Evolutionary conservation across 2,888 invertebrate species (phyloP), one percentile per base, ranked within the genome.

Genomic region (Gandaritis pyraliata): DNA sequence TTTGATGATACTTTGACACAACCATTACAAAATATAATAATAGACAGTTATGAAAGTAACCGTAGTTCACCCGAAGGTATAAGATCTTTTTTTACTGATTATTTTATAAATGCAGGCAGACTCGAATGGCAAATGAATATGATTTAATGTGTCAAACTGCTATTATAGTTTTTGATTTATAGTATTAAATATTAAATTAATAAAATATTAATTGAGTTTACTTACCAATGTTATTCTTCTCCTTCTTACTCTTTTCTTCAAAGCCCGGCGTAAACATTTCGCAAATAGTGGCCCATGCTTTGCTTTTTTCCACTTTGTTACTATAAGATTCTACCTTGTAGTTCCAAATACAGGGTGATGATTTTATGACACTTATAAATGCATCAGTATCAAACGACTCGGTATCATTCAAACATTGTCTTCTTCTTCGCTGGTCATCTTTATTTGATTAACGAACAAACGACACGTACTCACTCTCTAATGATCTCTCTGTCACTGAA

Each of bases 211-310:
- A 49, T 39, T 57, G 48, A 55, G 38, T 47, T 47, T 58, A 58
- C 58, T 58, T 50, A 58, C 58, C 58, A 51, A 58, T 57, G 39
- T 43, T 57, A 56, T 57, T 53, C 52, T 57, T 60, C 45, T 60
- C 60, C 56, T 61, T 52, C 55, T 61, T 61, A 61, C 61, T 61
- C 61, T 52, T 61, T 61, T 61, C 33, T 61, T 61, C 61, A 61
- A 61, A 61, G 36, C 61, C 56, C 39, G 56, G 56, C 61, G 56
- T 61, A 61, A 61, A 61, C 56, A 57, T 61, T 61, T 61, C 57
- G 57, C 61, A 57, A 61, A 61, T 61, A 61, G 57, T 59, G 43
- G 59, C 53, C 59, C 53, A 58, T 56, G 61, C 61, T 52, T 61
- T 56, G 61, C 47, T 61, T 51, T 60, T 4, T 30, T 54, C 54